A percentile compares a stretch with the other conserved stretches of the same genome.
These are phyloP conservation scores for Diorhabda elongata DNA, from an alignment of 1,140 invertebrate species.

Conservation along the genomic window DNA sequence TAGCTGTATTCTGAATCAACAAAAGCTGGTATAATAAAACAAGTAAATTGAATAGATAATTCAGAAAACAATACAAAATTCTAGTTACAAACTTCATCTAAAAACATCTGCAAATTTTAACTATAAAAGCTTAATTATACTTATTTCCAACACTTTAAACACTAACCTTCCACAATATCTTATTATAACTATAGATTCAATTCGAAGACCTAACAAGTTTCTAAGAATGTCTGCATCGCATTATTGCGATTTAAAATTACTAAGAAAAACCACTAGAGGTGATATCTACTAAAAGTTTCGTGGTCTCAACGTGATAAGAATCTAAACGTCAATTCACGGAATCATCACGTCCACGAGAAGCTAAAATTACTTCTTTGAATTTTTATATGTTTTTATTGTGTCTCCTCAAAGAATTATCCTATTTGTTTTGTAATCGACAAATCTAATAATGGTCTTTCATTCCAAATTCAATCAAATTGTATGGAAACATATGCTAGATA, in stretches of 20 bases:
- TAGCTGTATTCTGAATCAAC: too few species aligned
- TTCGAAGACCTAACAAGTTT: neutral
- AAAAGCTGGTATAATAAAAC: too few species aligned
- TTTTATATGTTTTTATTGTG: neutral
- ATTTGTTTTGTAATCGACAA: neutral
- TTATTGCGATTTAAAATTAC: neutral
- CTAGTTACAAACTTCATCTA: too few species aligned
- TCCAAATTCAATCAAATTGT: too few species aligned
- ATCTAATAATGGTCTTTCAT: too few species aligned
- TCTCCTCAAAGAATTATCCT: neutral
- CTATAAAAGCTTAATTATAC: too few species aligned
- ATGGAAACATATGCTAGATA: too few species aligned
- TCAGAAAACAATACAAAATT: too few species aligned
- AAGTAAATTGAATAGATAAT: too few species aligned
- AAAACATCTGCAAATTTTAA: too few species aligned
- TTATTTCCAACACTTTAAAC: too few species aligned
- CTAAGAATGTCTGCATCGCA: neutral
- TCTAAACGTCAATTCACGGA: neutral
- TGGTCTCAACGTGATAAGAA: neutral
- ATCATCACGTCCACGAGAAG: neutral
- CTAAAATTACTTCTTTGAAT: constrained; percentile 5
- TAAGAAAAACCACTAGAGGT: neutral
- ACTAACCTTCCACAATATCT: too few species aligned
- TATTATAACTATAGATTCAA: neutral
- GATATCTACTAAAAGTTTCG: neutral